A percentile compares a stretch with the other conserved stretches of the same genome.
Evolutionary conservation across 2,113 vertebrate species (phyloP).

Genomic region (Harpagus bidentatus): DNA sequence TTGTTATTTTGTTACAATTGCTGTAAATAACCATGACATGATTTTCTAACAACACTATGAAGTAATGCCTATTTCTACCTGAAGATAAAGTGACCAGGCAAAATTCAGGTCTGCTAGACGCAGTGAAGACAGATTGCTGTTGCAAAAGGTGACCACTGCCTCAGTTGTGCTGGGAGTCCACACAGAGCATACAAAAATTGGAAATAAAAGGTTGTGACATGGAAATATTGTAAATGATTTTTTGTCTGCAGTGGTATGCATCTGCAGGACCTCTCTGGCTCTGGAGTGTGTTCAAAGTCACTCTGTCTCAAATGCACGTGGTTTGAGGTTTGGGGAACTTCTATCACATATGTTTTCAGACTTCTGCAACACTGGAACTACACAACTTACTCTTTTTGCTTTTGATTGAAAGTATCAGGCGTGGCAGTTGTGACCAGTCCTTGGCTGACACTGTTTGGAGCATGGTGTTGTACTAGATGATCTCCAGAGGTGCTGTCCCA

Average conservation of each 20-base stretch:
- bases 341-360: rapidly evolving
- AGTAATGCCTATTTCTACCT: neutral
- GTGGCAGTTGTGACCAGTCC: neutral
- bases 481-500: neutral
- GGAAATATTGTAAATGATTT: neutral
- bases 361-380: rapidly evolving
- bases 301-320: neutral
- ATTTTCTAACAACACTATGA: neutral
- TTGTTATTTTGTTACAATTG: neutral
- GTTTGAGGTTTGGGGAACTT: neutral
- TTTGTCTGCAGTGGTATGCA: rapidly evolving
- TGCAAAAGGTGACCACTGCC: neutral
- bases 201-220: neutral
- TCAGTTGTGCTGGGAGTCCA: neutral
- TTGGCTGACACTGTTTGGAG: neutral
- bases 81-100: neutral
- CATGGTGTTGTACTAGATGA: neutral
- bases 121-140: neutral
- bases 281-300: neutral
- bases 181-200: neutral
- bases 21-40: neutral
- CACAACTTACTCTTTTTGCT: neutral
- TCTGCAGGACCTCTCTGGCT: neutral
- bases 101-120: neutral
- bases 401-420: neutral